These are phyloP conservation scores for Enteromius fasciolatus DNA, from an alignment of 2,797 vertebrate genomes.

Conservation along the genomic window DNA sequence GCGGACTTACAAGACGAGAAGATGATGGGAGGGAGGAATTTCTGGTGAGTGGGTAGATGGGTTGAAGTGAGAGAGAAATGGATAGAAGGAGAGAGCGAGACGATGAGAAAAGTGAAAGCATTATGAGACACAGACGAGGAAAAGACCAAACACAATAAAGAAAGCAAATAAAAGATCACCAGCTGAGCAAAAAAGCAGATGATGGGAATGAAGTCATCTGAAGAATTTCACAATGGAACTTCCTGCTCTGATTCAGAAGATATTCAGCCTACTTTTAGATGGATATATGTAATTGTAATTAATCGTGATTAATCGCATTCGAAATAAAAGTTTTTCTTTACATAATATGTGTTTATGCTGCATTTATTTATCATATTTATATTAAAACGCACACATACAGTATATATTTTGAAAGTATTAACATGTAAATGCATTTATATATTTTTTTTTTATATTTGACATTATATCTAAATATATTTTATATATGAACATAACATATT, in stretches of 20 bases:
- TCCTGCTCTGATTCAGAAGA: conserved; percentile 28
- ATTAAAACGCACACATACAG: no score
- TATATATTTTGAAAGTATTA: no score
- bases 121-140: conserved; percentile 47
- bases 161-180: conserved; percentile 44
- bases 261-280: background rate
- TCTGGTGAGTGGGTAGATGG: conserved; percentile 41
- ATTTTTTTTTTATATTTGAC: no score
- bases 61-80: conserved; percentile 4
- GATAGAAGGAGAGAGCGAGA: conserved; percentile 25
- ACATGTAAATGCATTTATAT: no score
- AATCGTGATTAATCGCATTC: no score
- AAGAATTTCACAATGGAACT: conserved; percentile 40
- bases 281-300: background rate
- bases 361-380: no score
- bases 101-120: conserved; percentile 30
- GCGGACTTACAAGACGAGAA: conserved; percentile 44
- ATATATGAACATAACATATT: no score
- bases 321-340: no score
- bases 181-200: conserved; percentile 45
- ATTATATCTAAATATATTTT: no score
- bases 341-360: no score
- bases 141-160: conserved; percentile 55
- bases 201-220: conserved; percentile 51
- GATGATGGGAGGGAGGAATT: conserved; percentile 38